Percentiles rank a stretch among this genome's conserved stretches.
phyloP scores from a whole-genome alignment of 2,888 invertebrate genomes.

The Pherbina coryleti region DNA sequence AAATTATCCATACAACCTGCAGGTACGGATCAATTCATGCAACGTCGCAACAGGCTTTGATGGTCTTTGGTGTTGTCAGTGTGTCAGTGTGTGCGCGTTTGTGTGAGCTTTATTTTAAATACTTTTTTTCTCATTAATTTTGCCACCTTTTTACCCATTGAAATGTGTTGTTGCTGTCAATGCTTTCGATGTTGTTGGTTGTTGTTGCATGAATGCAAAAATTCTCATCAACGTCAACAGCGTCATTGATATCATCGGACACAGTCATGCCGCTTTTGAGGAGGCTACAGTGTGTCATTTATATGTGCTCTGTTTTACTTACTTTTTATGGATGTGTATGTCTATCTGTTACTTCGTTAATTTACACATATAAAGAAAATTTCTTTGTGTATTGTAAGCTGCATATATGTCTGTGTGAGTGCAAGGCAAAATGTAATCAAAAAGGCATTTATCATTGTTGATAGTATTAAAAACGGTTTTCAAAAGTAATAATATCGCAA shows the following conservation, averaged over 20 bases:
- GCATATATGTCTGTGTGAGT: not conserved
- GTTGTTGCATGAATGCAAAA: conserved; percentile 2
- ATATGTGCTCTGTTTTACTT: not conserved
- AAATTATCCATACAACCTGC: conserved; percentile 18
- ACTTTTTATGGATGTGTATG: not conserved
- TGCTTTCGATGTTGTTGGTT: not conserved
- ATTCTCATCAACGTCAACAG: not conserved
- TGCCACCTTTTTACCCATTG: not conserved
- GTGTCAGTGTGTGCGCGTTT: not conserved
- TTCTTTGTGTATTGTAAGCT: not conserved
- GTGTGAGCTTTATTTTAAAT: not conserved
- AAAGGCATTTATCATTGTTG: no score
- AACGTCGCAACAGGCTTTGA: no score
- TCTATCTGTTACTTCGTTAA: not conserved
- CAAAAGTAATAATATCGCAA: not conserved
- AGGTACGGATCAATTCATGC: not conserved
- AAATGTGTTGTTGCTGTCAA: not conserved
- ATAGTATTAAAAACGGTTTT: not conserved
- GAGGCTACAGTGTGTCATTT: conserved; percentile 7
- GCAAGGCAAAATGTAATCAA: not conserved
- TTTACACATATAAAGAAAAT: no score
- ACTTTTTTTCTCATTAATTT: not conserved
- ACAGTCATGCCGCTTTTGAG: not conserved
- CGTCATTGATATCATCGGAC: conserved; percentile 5
- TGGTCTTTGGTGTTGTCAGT: no score